Conservation (phyloP, 2,888 invertebrate species). For the Trileptium ribeirensis region DNA sequence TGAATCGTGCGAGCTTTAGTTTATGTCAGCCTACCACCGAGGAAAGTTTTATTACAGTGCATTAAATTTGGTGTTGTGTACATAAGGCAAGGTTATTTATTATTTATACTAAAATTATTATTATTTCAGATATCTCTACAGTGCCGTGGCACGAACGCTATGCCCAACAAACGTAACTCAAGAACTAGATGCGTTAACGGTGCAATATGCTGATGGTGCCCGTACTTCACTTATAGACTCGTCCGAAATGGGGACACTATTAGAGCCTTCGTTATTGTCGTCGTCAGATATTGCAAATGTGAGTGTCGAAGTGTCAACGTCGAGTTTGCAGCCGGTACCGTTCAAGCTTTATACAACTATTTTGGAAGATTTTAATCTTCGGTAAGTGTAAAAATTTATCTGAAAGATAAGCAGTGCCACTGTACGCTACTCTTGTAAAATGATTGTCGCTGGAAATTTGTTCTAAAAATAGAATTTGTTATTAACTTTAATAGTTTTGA, state of each 20-base stretch:
- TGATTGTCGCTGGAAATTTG: too few relatives aligned
- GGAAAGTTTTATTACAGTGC: too few relatives aligned
- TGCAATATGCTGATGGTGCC: not conserved
- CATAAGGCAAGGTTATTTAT: not conserved
- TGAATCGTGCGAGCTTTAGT: too few relatives aligned
- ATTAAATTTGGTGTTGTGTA: too few relatives aligned
- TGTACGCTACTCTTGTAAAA: too few relatives aligned
- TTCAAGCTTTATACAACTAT: slow-evolving; percentile 61
- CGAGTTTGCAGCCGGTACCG: slow-evolving; percentile 59
- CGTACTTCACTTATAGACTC: not conserved
- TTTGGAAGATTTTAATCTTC: slow-evolving; percentile 60
- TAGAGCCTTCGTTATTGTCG: too few relatives aligned
- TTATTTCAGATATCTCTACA: slow-evolving; percentile 43
- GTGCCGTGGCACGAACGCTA: slow-evolving; percentile 46
- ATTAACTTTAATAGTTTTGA: too few relatives aligned
- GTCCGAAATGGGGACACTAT: too few relatives aligned
- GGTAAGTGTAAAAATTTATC: too few relatives aligned
- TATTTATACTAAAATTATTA: not conserved
- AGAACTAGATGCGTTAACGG: slow-evolving; percentile 29
- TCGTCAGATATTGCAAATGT: slow-evolving; percentile 48
- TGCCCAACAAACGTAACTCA: slow-evolving; percentile 44
- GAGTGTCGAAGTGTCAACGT: slow-evolving; percentile 65
- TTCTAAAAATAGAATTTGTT: too few relatives aligned
- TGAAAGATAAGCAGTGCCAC: too few relatives aligned
- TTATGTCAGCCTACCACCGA: too few relatives aligned